Base-by-base conservation (phyloP, 2,888 invertebrate species). In the Thera obeliscata region DNA sequence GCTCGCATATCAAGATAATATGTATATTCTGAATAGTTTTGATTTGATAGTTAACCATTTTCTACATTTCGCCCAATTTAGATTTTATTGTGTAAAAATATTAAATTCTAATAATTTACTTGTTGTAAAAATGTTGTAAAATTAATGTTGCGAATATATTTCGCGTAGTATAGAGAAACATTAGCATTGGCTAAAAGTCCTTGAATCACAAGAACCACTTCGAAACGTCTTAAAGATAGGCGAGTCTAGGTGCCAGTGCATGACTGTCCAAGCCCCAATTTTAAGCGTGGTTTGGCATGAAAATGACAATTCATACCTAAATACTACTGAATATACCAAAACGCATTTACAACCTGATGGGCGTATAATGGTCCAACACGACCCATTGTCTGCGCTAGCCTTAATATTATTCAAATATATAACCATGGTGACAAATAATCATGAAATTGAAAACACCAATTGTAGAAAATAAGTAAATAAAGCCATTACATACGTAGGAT, bases 401-500 rank as follows among this genome's bases (percentile, higher is more conserved):
- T 36, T 61, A 46, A 41, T 41, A 41, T 9, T 9, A 48, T 49
- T 38, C 36, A 22, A 54, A 54, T 43, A 50, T 22, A 49, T 49
- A 56, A 7, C 52, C 52, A 36, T 49, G 38, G 49, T 55, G 38
- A 43, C 12, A 36, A 55, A 12, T 0, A 58, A 57, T 46, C 46
- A 22, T 38, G 50, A 12, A 6, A 36, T 50, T 38, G 5, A 59
- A 54, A 64, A 69, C 62, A 65, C 68, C 68, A 62, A 65, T 12
- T 36, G 33, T 65, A 68, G 61, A n/a, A n/a, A 56, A 38, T 64
- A 64, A 65, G 65, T 57, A 55, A 59, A 41, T 35, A 36, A 58
- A 46, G 61, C 68, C 58, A 64, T 55, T 50, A 49, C 46, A 41
- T 43, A 48, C 56, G 49, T 55, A 43, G 33, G 11, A 49, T 38